Evolutionary conservation across 2,797 vertebrate species (phyloP).

Genomic region (Chloroceryle inda): DNA sequence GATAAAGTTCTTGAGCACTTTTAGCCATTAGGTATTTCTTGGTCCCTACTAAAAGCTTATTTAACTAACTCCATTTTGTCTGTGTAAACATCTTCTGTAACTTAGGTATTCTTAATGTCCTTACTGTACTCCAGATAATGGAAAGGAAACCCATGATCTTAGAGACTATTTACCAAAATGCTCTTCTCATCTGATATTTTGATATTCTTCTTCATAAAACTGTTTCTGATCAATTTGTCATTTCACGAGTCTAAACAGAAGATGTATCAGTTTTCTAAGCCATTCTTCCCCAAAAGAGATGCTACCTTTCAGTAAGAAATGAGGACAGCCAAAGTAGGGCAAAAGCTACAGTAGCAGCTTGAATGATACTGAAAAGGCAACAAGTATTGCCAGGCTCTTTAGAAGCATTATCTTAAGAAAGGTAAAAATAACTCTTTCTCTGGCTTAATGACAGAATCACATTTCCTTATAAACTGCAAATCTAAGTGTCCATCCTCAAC

Average conservation of each 20-base stretch:
- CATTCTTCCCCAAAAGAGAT: neutral
- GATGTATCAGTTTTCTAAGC: neutral
- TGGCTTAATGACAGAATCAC: neutral
- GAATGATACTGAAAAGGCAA: neutral
- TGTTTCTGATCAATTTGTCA: neutral
- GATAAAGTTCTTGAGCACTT: neutral
- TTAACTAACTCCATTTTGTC: neutral
- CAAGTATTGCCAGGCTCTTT: neutral
- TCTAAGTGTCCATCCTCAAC: neutral
- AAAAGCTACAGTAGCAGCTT: neutral
- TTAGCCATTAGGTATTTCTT: neutral
- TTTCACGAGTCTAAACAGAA: neutral
- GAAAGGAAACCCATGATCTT: neutral
- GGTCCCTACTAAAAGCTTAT: neutral
- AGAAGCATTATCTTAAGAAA: neutral
- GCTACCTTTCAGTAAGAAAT: neutral
- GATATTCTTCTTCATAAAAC: neutral
- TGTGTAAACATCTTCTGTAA: neutral
- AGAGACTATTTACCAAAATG: neutral
- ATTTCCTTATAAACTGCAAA: neutral
- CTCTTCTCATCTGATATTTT: neutral
- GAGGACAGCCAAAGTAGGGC: neutral
- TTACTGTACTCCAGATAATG: neutral
- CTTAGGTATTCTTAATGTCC: neutral
- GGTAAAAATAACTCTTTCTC: neutral